phyloP scores from a whole-genome alignment of 2,888 invertebrate species.

The Sialis lutaria region DNA sequence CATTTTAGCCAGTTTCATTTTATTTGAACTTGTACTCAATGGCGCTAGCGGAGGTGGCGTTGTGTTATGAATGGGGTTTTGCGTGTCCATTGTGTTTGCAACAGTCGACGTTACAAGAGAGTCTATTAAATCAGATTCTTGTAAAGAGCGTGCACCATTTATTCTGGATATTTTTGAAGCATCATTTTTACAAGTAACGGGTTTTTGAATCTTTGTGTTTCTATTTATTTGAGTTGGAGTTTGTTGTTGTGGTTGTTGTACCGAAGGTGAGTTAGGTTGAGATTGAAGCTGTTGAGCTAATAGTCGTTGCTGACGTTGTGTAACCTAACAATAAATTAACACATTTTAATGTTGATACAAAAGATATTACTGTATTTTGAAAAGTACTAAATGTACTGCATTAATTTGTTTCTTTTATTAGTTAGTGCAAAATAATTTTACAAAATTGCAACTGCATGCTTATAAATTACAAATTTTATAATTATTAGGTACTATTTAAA shows the following conservation, averaged over 20 bases:
- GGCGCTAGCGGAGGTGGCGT: constrained; percentile 32
- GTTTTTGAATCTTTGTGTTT: constrained; percentile 21
- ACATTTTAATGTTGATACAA: too few relatives aligned
- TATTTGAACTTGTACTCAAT: constrained; percentile 18
- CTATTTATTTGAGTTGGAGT: constrained; percentile 17
- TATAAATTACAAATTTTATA: too few relatives aligned
- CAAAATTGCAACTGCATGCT: too few relatives aligned
- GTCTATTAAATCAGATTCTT: constrained; percentile 22
- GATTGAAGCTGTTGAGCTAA: constrained; percentile 31
- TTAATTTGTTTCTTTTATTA: too few relatives aligned
- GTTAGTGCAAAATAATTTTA: too few relatives aligned
- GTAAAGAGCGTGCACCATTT: constrained; percentile 23
- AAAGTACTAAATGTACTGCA: too few relatives aligned
- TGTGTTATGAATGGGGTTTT: background rate
- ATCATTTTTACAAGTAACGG: background rate
- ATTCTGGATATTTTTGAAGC: constrained; percentile 18
- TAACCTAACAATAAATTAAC: constrained; percentile 29
- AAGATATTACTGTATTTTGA: too few relatives aligned
- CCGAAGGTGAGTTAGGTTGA: constrained; percentile 18
- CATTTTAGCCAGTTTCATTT: constrained; percentile 14
- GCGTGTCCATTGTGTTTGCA: constrained; percentile 6
- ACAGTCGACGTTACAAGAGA: constrained; percentile 23
- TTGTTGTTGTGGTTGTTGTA: constrained; percentile 17
- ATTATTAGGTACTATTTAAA: too few relatives aligned
- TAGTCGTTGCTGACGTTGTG: constrained; percentile 43